These are phyloP conservation scores for Brachionus rotundiformis DNA, from an alignment of 1,140 invertebrate genomes.

Conservation along the genomic window DNA sequence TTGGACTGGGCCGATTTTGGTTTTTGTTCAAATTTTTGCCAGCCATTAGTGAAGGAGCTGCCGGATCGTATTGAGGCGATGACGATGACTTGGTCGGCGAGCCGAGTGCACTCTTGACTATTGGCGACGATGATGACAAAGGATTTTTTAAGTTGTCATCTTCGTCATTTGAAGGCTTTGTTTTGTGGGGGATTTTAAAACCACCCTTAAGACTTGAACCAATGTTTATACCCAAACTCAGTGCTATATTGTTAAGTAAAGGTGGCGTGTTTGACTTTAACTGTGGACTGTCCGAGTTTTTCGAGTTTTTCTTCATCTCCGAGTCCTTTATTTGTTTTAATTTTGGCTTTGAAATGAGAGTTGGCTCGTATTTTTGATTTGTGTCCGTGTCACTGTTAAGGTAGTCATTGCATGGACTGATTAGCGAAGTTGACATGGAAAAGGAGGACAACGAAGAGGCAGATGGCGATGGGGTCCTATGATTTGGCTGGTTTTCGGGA, in stretches of 20 bases:
- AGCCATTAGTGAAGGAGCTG: background rate
- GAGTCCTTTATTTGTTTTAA: conserved; percentile 22
- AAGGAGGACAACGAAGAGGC: background rate
- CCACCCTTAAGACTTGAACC: background rate
- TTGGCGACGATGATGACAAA: background rate
- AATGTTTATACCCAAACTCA: background rate
- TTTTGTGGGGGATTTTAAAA: conserved; percentile 42
- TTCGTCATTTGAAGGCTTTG: background rate
- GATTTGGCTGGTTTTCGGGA: background rate
- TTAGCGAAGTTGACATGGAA: background rate
- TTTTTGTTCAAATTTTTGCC: background rate
- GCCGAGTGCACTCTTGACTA: background rate
- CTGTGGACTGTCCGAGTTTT: background rate
- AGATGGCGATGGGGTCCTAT: conserved; percentile 15
- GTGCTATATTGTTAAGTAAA: background rate
- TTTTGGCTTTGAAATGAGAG: background rate
- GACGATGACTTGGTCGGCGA: conserved; percentile 24
- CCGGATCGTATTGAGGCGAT: conserved; percentile 21
- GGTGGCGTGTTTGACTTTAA: background rate
- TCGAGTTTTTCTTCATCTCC: conserved; percentile 8
- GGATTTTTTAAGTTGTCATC: conserved; percentile 10
- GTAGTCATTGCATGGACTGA: conserved; percentile 26
- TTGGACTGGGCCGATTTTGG: background rate
- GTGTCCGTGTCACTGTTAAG: background rate
- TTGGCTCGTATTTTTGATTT: conserved; percentile 15